phyloP scores from a whole-genome alignment of 2,797 vertebrate species.

The Naso thynnoides region DNA sequence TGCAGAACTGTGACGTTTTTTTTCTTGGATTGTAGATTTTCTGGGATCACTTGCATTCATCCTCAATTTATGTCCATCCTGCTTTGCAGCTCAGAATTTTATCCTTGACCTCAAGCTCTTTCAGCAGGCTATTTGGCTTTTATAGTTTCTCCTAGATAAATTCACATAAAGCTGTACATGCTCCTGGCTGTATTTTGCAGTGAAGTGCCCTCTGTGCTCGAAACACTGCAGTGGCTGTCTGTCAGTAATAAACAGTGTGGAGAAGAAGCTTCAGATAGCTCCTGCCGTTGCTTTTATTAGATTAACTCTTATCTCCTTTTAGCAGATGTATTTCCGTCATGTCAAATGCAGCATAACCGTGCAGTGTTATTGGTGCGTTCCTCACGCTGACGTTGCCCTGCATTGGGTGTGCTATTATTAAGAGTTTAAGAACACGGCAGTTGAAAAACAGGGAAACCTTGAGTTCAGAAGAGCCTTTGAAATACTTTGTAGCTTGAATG shows the following conservation, averaged over 20 bases:
- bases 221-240: slow-evolving; percentile 21
- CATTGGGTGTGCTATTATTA: slow-evolving; percentile 18
- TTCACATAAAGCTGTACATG: slow-evolving; percentile 12
- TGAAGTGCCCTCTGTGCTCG: slow-evolving; percentile 4
- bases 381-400: slow-evolving; percentile 26
- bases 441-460: slow-evolving; percentile 18
- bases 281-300: slow-evolving; percentile 38
- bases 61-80: neutral
- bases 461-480: slow-evolving; percentile 14
- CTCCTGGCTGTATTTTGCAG: slow-evolving; percentile 18
- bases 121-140: slow-evolving; percentile 3
- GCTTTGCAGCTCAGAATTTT: slow-evolving; percentile 16
- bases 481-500: neutral
- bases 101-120: neutral
- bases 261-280: slow-evolving; percentile 27
- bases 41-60: neutral
- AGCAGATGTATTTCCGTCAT: slow-evolving; percentile 67
- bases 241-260: slow-evolving; percentile 4
- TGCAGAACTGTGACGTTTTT: neutral
- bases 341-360: slow-evolving; percentile 28
- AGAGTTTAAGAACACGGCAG: neutral
- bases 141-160: slow-evolving; percentile 1
- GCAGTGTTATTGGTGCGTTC: slow-evolving; percentile 42
- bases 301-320: slow-evolving; percentile 80
- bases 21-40: neutral